Evolutionary conservation across 53 echinoderm and acorn worm genomes (phyloP), one percentile per base, ranked within the genome.

Genomic region (Apostichopus leukothele): DNA sequence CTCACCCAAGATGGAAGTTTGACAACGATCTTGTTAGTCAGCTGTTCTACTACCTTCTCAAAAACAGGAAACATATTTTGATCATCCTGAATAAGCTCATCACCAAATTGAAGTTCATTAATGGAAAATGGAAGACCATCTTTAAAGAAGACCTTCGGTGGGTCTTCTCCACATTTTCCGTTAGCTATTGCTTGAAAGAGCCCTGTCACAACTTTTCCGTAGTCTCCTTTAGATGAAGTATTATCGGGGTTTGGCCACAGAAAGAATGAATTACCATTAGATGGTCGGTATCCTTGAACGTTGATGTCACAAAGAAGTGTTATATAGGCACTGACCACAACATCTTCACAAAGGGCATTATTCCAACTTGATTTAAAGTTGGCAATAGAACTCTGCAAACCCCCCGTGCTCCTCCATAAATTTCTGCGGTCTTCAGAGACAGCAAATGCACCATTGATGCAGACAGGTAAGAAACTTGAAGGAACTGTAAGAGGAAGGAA

Each of bases 401-500:
- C 14, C 16, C 52, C 50, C 51, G 50, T n/a, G 6, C 25, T 39
- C 25, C 59, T 84, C 57, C 88, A 87, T 54, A 92, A 88, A 75
- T 71, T 83, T 13, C 74, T 71, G 21, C 93, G 67, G 73, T 93
- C 91, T 21, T 75, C 78, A 21, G 90, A 88, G 0, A 93, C 78
- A 18, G 89, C 90, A 73, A 90, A 92, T 18, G 86, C 51, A 1
- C 86, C 92, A 53, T 92, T 92, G 87, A 92, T 90, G 76, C 76
- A 86, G 9, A 92, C 86, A 5, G 92, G 92, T 6, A 92, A 66
- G 57, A 16, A 14, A 20, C 89, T 92, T 5, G 55, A 61, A 13
- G 63, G 66, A 20, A 93, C 76, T 76, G 93, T 76, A 14, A 93
- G 88, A 1, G 93, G 93, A 52, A 93, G 88, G 76, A 88, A 93